Evolutionary conservation across 2,888 invertebrate genomes (phyloP).

Genomic region (Cyrtodaria siliqua): DNA sequence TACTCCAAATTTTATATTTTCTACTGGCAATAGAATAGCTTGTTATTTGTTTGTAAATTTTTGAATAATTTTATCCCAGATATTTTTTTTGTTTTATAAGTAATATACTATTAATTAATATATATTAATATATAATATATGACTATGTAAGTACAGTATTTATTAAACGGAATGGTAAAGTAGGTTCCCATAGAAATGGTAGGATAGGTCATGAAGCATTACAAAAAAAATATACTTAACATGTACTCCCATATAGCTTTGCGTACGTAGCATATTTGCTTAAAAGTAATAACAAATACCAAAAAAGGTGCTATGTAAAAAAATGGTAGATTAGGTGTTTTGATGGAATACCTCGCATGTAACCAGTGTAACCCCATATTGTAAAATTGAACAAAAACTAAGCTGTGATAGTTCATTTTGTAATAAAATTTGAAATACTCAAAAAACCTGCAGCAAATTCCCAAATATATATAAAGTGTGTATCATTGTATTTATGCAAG

Average conservation of each 20-base stretch:
- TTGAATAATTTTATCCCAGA: conserved; percentile 8
- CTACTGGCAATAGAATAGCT: conserved; percentile 13
- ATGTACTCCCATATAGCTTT: background rate
- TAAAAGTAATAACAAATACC: conserved; percentile 9
- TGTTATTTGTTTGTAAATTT: conserved; percentile 19
- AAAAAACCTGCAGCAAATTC: conserved; percentile 22
- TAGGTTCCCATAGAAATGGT: background rate
- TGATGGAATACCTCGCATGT: conserved; percentile 33
- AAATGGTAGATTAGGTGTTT: conserved; percentile 33
- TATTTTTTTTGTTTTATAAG: conserved; percentile 10
- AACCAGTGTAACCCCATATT: conserved; percentile 26
- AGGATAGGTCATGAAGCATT: background rate
- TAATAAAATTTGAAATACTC: conserved; percentile 44
- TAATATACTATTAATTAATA: conserved; percentile 5
- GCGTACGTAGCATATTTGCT: conserved; percentile 8
- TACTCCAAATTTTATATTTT: background rate
- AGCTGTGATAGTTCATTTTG: conserved; percentile 50
- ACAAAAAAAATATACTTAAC: conserved; percentile 5
- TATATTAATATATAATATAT: conserved; percentile 8
- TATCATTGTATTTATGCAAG: conserved; percentile 12
- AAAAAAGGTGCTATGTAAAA: conserved; percentile 43
- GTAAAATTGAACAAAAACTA: conserved; percentile 38
- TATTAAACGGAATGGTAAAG: conserved; percentile 7
- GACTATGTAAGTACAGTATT: background rate
- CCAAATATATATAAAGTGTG: conserved; percentile 25